Evolutionary conservation across 2,888 invertebrate species (phyloP), one percentile per base, ranked within the genome.

Genomic region (Cordilura impudica): DNA sequence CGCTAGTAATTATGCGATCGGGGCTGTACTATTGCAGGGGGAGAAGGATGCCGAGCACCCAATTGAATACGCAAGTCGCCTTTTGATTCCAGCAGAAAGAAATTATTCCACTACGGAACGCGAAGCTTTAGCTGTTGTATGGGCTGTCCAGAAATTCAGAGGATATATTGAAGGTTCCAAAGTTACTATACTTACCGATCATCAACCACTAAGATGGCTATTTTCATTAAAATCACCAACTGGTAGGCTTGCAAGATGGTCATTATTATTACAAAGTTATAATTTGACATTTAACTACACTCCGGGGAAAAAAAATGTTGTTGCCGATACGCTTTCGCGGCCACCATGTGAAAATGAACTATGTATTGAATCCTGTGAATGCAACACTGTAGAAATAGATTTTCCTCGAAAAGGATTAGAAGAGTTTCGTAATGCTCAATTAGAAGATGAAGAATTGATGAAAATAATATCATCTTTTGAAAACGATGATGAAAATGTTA

Each of bases 211-310:
- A 26, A 87, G 88, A 85, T 91, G 90, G 88, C 78, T 91, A 7
- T 78, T 88, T 78, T 78, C 84, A 0, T 39, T 90, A 2, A 89
- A 89, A 73, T 84, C 90, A 7, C 87, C 88, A 0, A 84, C 85
- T n/a, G 89, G 89, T 5, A 70, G 90, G 43, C 78, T 91, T 0
- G 88, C 87, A 0, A 76, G 90, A 26, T 91, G 91, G 91, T 88
- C 88, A 0, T 45, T 91, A 4, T 75, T 82, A 8, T 72, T 91
- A 2, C 88, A 90, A 77, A 78, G 84, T 1, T 90, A 85, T 72
- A 83, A 90, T 23, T 78, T 90, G 3, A 81, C 83, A 0, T 84
- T 90, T 1, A 78, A 84, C 7, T 90, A 90, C 72, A 82, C 84
- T 1, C 86, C 86, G 0, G 90, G 90, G 0, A 86, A 82, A 43